Evolutionary conservation across 2,113 vertebrate genomes (phyloP), one percentile per base, ranked within the genome.

Genomic region (Neolamprologus hecqui): DNA sequence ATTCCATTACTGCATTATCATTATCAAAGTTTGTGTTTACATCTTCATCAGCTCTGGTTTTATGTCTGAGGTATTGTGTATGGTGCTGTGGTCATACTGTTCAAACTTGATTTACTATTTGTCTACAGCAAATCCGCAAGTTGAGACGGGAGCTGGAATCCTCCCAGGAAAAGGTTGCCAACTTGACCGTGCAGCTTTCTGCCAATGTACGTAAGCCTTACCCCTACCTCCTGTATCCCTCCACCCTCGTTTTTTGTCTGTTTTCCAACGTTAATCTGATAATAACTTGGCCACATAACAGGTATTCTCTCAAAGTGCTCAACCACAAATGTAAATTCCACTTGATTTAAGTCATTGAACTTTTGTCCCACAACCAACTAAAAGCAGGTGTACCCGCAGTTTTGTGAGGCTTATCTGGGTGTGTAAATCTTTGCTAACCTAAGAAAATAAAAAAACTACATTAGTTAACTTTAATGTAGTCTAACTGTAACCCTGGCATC

Each of bases 141-240:
- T 95, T 99, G 70, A 97, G 98, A 6, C 96, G 98, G 0, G 99
- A 99, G 83, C 95, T 99, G 92, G 99, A 99, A 91, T 97, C 96
- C 3, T 99, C 99, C 1, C 99, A 99, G 94, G 99, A 99, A 91
- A 99, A 99, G 91, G 99, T 99, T 87, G 98, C 99, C 75, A 97
- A 97, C 15, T 93, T 99, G 92, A 99, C 98, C 0, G 97, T 96
- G 84, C 99, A 99, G 94, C 97, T 99, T 3, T 99, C 98, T 3
- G 98, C 98, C 33, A 99, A 99, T 0, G 99, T 99, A 96, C 93
- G 98, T 96, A 90, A 49, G 23, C 10, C 26, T 33, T 31, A 31
- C 26, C 4, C 42, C 17, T 19, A 13, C 45, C 10, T 19, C 73
- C 15, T 49, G 23, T 19, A 31, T 31, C 26, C 45, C 45, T 51